phyloP scores from a whole-genome alignment of 1,140 invertebrate genomes.

The Tribolium madens region DNA sequence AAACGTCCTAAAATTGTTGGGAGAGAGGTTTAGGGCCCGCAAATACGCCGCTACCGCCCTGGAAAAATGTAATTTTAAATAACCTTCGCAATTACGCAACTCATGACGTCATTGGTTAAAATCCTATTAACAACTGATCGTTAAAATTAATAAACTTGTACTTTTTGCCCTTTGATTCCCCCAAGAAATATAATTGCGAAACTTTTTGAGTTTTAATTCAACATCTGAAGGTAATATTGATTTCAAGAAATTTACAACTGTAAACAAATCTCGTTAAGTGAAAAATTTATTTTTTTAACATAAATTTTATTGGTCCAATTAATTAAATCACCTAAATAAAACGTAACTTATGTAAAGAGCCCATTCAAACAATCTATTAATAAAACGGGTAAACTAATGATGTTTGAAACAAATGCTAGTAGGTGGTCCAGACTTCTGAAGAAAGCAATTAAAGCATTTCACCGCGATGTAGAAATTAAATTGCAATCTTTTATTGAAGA shows the following conservation, averaged over 20 bases:
- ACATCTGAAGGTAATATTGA: too few relatives aligned
- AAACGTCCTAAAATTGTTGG: too few relatives aligned
- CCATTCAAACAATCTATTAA: not conserved
- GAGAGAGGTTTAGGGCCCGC: constrained; percentile 93
- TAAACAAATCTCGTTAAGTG: not conserved
- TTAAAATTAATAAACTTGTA: too few relatives aligned
- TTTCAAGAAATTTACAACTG: not conserved
- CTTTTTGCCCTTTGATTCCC: too few relatives aligned
- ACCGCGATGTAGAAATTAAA: not conserved
- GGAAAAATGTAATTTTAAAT: too few relatives aligned
- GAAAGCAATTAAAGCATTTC: not conserved
- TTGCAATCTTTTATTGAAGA: not conserved
- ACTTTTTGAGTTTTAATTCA: too few relatives aligned
- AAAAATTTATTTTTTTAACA: not conserved
- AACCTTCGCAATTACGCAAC: too few relatives aligned
- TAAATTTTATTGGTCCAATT: not conserved
- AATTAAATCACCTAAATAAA: not conserved
- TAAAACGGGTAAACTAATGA: not conserved
- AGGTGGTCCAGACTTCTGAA: not conserved
- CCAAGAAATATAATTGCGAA: too few relatives aligned
- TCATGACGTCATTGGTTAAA: too few relatives aligned
- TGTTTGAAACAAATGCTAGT: not conserved
- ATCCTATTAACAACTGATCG: too few relatives aligned
- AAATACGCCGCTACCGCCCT: constrained; percentile 90
- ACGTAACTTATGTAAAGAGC: not conserved